These are phyloP conservation scores for Urocyon cinereoargenteus DNA, from an alignment of 2,797 vertebrate species.

Conservation along the genomic window DNA sequence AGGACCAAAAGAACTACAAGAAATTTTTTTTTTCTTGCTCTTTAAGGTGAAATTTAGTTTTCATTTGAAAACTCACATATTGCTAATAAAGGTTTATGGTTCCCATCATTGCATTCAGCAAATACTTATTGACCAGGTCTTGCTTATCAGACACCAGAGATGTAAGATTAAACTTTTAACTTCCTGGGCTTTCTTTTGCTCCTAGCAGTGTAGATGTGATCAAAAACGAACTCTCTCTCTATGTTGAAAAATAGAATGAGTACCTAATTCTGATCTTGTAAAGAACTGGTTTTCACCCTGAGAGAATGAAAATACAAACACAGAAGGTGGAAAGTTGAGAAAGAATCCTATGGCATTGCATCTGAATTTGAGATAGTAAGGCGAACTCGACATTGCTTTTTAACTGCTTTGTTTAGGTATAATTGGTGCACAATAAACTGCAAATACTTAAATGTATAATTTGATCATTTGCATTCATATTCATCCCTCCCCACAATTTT, in stretches of 20 bases:
- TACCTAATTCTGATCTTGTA: not conserved
- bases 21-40: not conserved
- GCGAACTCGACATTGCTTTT: not conserved
- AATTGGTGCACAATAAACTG: not conserved
- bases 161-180: not conserved
- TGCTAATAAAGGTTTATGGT: not conserved
- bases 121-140: not conserved
- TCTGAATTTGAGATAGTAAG: not conserved
- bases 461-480: not conserved
- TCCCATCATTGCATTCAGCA: constrained; percentile 5
- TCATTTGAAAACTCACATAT: constrained; percentile 47
- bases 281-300: not conserved
- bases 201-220: not conserved
- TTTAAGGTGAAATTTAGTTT: constrained; percentile 9
- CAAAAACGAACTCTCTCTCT: not conserved
- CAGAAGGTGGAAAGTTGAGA: not conserved
- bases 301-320: constrained; percentile 9
- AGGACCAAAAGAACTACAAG: not conserved
- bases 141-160: not conserved
- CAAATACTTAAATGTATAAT: not conserved
- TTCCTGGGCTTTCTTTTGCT: not conserved
- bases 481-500: not conserved
- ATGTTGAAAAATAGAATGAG: not conserved
- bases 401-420: not conserved
- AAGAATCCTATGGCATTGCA: not conserved